phyloP scores from a whole-genome alignment of 2,113 vertebrate genomes.

The Ptychochromis oligacanthus region DNA sequence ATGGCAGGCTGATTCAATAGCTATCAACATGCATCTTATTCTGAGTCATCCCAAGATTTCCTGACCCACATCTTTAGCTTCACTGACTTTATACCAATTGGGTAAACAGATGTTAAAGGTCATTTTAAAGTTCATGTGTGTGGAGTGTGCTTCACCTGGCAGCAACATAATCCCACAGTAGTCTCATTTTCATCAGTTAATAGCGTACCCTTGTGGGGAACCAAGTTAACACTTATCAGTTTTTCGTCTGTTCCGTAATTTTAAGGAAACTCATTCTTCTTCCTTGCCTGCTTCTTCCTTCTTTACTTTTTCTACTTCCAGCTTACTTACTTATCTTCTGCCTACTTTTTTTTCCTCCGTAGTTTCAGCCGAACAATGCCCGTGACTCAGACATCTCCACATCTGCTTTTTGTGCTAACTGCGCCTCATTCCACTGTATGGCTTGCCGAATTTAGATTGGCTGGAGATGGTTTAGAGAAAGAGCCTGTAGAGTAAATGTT shows the following conservation, averaged over 20 bases:
- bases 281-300: neutral
- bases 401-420: neutral
- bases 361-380: neutral
- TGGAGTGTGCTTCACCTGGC: constrained; percentile 6
- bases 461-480: constrained; percentile 1
- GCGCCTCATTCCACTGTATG: neutral
- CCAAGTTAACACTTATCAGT: constrained; percentile 49
- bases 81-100: constrained; percentile 6
- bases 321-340: neutral
- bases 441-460: constrained; percentile 26
- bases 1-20: constrained; percentile 60
- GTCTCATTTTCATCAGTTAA: neutral
- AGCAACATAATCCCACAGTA: constrained; percentile 44
- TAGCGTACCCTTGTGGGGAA: neutral
- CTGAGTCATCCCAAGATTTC: constrained; percentile 48
- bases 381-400: neutral
- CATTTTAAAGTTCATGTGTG: neutral
- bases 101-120: constrained; percentile 21
- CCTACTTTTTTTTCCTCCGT: neutral
- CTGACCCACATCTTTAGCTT: constrained; percentile 24
- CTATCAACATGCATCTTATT: constrained; percentile 50
- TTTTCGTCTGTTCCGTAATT: constrained; percentile 46
- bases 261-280: neutral
- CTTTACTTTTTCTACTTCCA: neutral
- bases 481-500: neutral